Base-by-base conservation (phyloP, 2,888 invertebrate species). In the Hypercompe scribonia region DNA sequence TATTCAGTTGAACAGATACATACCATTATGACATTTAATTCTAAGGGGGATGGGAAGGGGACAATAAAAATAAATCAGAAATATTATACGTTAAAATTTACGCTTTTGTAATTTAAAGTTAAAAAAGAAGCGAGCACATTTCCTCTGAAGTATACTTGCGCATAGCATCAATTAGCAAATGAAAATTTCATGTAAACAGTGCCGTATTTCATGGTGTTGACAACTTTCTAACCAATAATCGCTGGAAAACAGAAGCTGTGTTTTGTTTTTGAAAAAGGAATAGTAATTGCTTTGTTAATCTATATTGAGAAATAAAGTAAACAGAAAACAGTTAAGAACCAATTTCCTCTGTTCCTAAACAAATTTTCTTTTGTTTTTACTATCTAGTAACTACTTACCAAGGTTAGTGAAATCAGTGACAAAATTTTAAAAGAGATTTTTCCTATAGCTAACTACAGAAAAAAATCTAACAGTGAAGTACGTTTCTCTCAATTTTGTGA, bases 111-210 rank as follows among this genome's bases (percentile, higher is more conserved):
- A 61, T 31, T 28, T 2, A 61, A 61, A 58, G 0, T 2, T 31
- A 1, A 15, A 31, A n/a, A 61, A 61, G 24, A 61, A 61, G 15
- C 31, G 5, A 18, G 31, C 31, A 18, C 15, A 28, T 61, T 61
- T 61, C 61, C 7, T 31, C 28, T 31, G 18, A 61, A 61, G 31
- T 67, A 36, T 36, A 24, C 34, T 50, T 21, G 46, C 36, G n/a
- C 64, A 31, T 61, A 31, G 31, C 8, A 61, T 61, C 36, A 65
- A 65, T 65, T 36, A 65, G 64, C 50, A 68, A n/a, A 68, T 58
- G 58, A 68, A 58, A 58, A 58, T 68, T 34, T 1, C 58, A 10
- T 54, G 31, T 66, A 65, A 65, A 65, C 64, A 65, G 36, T 36
- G 36, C 64, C 24, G 64, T 65, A 36, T 36, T 65, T 65, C n/a